phyloP scores from a whole-genome alignment of 2,888 invertebrate species.

The Chloroclysta siterata region DNA sequence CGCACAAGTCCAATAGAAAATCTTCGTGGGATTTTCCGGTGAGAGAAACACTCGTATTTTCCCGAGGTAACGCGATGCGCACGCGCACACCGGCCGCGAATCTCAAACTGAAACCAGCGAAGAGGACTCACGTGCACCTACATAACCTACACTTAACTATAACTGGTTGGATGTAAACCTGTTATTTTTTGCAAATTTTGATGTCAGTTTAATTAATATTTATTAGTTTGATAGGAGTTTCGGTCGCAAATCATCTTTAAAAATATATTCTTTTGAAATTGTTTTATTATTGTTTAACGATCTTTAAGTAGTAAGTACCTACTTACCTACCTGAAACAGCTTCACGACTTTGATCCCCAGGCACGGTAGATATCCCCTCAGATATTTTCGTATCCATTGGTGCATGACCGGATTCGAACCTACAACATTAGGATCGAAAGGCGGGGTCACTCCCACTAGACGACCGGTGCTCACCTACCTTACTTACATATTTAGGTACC shows the following conservation, averaged over 20 bases:
- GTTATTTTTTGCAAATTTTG: slow-evolving; percentile 2
- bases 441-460: too few relatives aligned
- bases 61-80: slow-evolving; percentile 6
- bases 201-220: neutral
- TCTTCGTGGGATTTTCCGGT: neutral
- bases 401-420: too few relatives aligned
- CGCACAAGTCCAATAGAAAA: neutral
- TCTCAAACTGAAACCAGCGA: slow-evolving; percentile 9
- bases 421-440: too few relatives aligned
- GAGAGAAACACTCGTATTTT: slow-evolving; percentile 3
- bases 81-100: slow-evolving; percentile 1
- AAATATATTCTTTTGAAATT: neutral
- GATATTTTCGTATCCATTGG: too few relatives aligned
- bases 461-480: too few relatives aligned
- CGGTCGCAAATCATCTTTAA: slow-evolving; percentile 2
- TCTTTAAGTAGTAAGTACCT: too few relatives aligned
- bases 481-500: too few relatives aligned
- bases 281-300: too few relatives aligned
- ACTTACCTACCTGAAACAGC: too few relatives aligned
- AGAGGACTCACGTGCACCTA: neutral
- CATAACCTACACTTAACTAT: neutral
- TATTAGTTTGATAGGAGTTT: neutral
- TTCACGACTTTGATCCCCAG: too few relatives aligned
- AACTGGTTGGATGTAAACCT: neutral
- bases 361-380: too few relatives aligned